phyloP scores from a whole-genome alignment of 2,888 invertebrate species.

The Pyrrhosoma nymphula region DNA sequence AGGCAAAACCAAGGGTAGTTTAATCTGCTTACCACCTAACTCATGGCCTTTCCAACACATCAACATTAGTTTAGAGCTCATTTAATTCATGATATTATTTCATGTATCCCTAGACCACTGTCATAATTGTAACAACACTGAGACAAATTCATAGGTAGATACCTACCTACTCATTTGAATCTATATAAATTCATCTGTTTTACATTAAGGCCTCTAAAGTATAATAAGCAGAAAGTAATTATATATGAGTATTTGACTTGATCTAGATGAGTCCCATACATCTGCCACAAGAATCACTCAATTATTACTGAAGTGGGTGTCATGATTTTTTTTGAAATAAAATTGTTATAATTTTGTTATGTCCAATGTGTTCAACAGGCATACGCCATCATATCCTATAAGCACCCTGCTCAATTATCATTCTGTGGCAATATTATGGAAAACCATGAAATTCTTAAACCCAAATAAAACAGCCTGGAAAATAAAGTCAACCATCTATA shows the following conservation, averaged over 20 bases:
- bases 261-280: neutral
- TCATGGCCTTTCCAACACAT: constrained; percentile 2
- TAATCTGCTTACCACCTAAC: constrained; percentile 53
- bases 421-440: constrained; percentile 16
- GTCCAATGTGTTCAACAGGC: neutral
- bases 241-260: neutral
- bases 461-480: neutral
- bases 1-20: neutral
- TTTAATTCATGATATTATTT: neutral
- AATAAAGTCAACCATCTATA: constrained; percentile 33
- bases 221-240: neutral
- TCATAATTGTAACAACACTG: neutral
- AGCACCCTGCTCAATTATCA: constrained; percentile 57
- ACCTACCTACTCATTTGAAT: neutral
- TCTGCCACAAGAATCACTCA: neutral
- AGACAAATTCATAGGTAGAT: neutral
- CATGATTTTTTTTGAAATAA: neutral
- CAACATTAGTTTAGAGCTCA: neutral
- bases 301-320: neutral
- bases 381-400: neutral
- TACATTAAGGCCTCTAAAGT: neutral
- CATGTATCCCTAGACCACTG: neutral
- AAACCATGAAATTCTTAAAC: constrained; percentile 22
- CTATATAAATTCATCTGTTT: neutral
- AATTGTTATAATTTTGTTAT: neutral